Conservation (phyloP, 1,140 invertebrate species). For the Trichonephila clavata region DNA sequence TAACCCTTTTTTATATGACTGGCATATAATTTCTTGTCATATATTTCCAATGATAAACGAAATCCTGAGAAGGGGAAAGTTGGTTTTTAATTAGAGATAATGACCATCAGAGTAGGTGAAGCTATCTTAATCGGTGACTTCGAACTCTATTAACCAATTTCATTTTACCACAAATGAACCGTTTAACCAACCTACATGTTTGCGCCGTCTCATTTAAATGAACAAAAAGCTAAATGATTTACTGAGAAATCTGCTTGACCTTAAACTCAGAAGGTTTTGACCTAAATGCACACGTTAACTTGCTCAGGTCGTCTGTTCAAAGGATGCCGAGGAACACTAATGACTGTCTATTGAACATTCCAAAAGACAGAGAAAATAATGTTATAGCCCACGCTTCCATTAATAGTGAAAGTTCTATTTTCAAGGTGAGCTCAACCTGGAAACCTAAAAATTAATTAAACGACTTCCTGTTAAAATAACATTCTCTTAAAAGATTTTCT, state of each 20-base stretch:
- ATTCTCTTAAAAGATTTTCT: background rate
- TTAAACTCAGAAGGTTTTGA: slow-evolving; percentile 69
- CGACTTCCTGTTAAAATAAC: slow-evolving; percentile 6
- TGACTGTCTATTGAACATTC: slow-evolving; percentile 42
- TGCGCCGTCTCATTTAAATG: background rate
- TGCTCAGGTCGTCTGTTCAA: slow-evolving; percentile 44
- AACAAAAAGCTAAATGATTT: background rate
- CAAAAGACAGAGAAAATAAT: slow-evolving; percentile 32
- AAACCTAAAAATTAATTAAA: slow-evolving; percentile 52
- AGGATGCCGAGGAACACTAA: slow-evolving; percentile 44
- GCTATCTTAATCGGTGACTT: background rate
- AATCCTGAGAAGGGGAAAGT: background rate
- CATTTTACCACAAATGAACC: background rate
- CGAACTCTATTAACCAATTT: slow-evolving; percentile 16
- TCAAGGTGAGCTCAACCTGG: slow-evolving; percentile 58
- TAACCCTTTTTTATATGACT: too few relatives aligned
- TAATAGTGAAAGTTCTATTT: slow-evolving; percentile 42
- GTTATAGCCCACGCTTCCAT: slow-evolving; percentile 46
- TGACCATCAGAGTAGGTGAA: background rate
- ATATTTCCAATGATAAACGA: background rate
- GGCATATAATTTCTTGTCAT: too few relatives aligned
- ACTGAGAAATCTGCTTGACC: slow-evolving; percentile 43
- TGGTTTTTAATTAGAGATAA: background rate
- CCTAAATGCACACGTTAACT: slow-evolving; percentile 62
- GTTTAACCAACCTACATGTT: background rate